Evolutionary conservation across 2,797 vertebrate genomes (phyloP), one percentile per base, ranked within the genome.

Genomic region (Poecilia gillii): DNA sequence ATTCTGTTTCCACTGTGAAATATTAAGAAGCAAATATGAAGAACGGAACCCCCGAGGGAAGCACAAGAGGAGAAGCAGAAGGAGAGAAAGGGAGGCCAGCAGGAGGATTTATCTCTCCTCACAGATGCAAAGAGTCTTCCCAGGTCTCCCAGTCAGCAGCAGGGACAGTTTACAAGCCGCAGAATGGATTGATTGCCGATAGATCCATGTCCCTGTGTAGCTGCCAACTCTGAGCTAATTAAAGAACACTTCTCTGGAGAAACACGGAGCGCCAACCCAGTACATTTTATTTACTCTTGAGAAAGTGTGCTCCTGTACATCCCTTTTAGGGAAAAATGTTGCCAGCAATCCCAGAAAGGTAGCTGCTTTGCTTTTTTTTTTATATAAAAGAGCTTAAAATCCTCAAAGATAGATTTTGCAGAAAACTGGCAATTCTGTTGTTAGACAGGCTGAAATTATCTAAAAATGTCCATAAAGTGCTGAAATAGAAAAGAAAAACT

Each of bases 161-260:
- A 86, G 83, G 91, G 91, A 90, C 86, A 90, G 84, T 95, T 94
- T 92, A 94, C 89, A 92, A 91, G 90, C 89, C 89, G 82, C 85
- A 90, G 87, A 94, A 91, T 84, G 79, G 90, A 95, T 93, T 84
- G 91, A 94, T 94, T 94, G 92, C 93, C 85, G 79, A 92, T 84
- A 86, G 90, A 92, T 88, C 84, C 81, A 59, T 59, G 84, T 89
- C 81, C 74, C 85, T 64, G 79, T 13, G 7, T 57, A 81, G 75
- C 88, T 91, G 93, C 92, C 91, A 93, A 90, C 83, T 88, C 77
- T 31, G 79, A 91, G 91, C 92, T 93, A 93, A 95, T 94, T 94
- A 94, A 94, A 94, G 88, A 90, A 87, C 87, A 87, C 81, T 89
- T 87, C 89, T 82, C 73, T 3, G 13, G 82, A 87, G 90, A 79